Evolutionary conservation across 2,797 vertebrate species (phyloP).

Genomic region (Scolopax rusticola): DNA sequence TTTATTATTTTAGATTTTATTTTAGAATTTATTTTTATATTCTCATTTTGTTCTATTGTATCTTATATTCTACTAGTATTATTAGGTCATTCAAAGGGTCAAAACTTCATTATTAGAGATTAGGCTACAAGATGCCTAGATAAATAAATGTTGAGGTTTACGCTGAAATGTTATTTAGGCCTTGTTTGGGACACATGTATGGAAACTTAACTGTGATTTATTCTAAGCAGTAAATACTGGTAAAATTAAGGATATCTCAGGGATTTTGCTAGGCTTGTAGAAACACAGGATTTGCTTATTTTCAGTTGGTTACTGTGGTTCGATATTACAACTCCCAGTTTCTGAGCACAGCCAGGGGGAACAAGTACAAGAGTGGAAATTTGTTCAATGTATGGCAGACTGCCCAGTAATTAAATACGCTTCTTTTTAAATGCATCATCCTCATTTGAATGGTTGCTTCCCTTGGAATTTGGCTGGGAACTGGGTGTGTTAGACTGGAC

Average conservation of each 20-base stretch:
- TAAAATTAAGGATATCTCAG: constrained; percentile 7
- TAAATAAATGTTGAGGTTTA: background rate
- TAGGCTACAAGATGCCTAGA: background rate
- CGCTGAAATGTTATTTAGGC: background rate
- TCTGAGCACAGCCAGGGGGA: background rate
- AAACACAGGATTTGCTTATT: constrained; percentile 10
- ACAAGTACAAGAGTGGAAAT: constrained; percentile 22
- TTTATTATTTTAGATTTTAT: background rate
- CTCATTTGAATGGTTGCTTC: background rate
- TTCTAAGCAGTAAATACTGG: background rate
- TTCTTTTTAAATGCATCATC: background rate
- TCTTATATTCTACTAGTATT: background rate
- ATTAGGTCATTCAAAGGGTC: background rate
- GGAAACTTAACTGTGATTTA: background rate
- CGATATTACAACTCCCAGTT: background rate
- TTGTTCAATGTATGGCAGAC: constrained; percentile 23
- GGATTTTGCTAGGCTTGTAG: constrained; percentile 26
- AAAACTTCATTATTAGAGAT: background rate
- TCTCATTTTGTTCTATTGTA: background rate
- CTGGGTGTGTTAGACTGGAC: background rate
- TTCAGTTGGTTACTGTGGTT: constrained; percentile 33
- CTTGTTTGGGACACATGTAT: background rate
- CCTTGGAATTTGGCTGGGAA: constrained; percentile 9
- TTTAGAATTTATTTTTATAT: background rate
- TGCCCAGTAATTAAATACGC: background rate